These are phyloP conservation scores for Iphiclides podalirius DNA, from an alignment of 2,888 invertebrate species.

Conservation along the genomic window DNA sequence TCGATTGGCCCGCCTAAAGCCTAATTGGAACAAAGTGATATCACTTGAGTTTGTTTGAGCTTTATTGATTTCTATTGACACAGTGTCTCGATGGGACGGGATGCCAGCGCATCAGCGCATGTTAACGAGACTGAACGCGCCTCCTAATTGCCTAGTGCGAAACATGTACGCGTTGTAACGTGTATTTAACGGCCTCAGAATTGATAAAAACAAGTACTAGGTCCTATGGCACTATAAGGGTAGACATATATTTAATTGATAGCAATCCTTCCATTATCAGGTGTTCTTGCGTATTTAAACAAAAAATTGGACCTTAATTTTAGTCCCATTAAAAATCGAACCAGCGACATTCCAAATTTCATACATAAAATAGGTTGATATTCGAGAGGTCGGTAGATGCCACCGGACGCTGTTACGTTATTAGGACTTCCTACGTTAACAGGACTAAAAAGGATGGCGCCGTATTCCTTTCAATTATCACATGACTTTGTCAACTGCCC, in stretches of 20 bases:
- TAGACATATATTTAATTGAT: no score
- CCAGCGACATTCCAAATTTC: no score
- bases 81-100: conserved; percentile 12
- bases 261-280: no score
- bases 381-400: no score
- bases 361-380: no score
- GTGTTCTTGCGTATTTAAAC: no score
- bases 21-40: conserved; percentile 34
- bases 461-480: conserved; percentile 5
- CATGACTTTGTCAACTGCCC: conserved; percentile 1
- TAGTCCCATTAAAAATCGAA: no score
- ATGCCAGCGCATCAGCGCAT: conserved; percentile 9
- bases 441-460: conserved; percentile 16
- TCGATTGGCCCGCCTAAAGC: conserved; percentile 26
- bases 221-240: no score
- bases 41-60: conserved; percentile 31
- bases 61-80: conserved; percentile 37
- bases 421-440: conserved; percentile 18
- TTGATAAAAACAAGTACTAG: no score
- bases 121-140: not conserved
- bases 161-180: not conserved
- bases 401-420: conserved; percentile 1
- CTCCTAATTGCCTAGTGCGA: conserved; percentile 15
- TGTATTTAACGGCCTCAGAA: no score
- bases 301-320: no score